Conservation (phyloP, 2,113 vertebrate genomes). For the Osmerus mordax region DNA sequence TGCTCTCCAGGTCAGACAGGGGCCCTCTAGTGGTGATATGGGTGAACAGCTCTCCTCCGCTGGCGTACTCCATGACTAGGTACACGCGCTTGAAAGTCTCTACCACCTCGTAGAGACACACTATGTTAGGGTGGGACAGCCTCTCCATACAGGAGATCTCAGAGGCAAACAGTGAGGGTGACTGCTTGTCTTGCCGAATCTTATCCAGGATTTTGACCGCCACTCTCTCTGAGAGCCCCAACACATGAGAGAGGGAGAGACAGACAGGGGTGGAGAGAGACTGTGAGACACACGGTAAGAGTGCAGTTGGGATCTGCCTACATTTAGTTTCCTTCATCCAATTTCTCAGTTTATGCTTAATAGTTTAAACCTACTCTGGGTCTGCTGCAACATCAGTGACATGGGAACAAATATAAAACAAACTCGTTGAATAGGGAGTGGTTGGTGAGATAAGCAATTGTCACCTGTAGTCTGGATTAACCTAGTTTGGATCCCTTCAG, state of each 20-base stretch:
- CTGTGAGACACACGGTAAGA: constrained; percentile 10
- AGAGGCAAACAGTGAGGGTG: constrained; percentile 46
- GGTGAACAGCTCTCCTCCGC: constrained; percentile 71
- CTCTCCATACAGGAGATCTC: constrained; percentile 73
- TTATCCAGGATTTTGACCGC: constrained; percentile 75
- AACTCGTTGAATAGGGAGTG: constrained; percentile 17
- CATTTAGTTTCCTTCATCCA: neutral
- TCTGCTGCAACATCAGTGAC: neutral
- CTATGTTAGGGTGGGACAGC: constrained; percentile 72
- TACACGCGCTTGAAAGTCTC: constrained; percentile 67
- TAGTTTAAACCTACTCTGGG: neutral
- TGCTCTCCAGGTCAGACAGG: constrained; percentile 67
- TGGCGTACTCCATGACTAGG: constrained; percentile 73
- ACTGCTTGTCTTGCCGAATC: constrained; percentile 47
- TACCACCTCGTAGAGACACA: constrained; percentile 72
- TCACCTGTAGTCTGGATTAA: constrained; percentile 43
- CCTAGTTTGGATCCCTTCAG: constrained; percentile 29
- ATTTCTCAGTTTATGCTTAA: neutral
- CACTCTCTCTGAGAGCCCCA: constrained; percentile 61
- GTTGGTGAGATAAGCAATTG: constrained; percentile 37
- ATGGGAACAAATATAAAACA: neutral
- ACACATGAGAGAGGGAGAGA: constrained; percentile 12
- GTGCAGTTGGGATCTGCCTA: neutral
- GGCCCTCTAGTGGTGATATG: constrained; percentile 68
- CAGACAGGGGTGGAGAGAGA: neutral